Base-by-base conservation (phyloP, 1,140 invertebrate species). In the Chironomus striatipennis region DNA sequence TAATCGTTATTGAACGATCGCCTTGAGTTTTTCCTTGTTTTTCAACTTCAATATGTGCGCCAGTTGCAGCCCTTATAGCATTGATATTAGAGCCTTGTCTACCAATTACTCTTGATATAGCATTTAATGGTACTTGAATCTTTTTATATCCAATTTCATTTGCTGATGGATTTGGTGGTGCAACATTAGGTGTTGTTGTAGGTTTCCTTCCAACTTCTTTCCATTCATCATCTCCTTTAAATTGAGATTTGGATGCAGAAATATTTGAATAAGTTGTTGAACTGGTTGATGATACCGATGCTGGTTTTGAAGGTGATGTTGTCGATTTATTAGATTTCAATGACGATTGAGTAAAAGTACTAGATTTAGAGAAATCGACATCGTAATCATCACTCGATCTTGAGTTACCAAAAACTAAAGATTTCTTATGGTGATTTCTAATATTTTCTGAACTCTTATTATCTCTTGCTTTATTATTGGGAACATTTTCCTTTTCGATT, bases 41-140 rank as follows among this genome's bases (percentile, higher is more conserved):
- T 81, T 99, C 97, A 1, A 99, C 94, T 84, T 99, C 97, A 79
- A 98, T 98, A 80, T 98, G 94, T 5, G 97, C 97, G 73, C 95
- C 95, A 15, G 96, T 98, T 21, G 94, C 91, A 76, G 93, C 91
- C 76, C 97, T 86, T 79, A 99, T 98, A 7, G 96, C 93, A 85
- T 98, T 98, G 77, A 99, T 98, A 84, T 98, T 98, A 83, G 92
- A 95, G 20, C 96, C 97, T 18, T 93, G 96, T 79, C 96, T 89
- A 1, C 97, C 97, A 80, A 98, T 98, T 0, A 98, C 96, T 76
- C 96, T 87, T 77, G 95, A 97, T 73, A 98, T 98, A 67, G 96
- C 96, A 83, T 93, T 93, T 17, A 95, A 89, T 73, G 95, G 95
- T 74, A 99, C 96, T 9, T 90, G 90, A n/a, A 97, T 93, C 83